Evolutionary conservation across 1,140 invertebrate genomes (phyloP).

Genomic region (Drosophila setifemur): DNA sequence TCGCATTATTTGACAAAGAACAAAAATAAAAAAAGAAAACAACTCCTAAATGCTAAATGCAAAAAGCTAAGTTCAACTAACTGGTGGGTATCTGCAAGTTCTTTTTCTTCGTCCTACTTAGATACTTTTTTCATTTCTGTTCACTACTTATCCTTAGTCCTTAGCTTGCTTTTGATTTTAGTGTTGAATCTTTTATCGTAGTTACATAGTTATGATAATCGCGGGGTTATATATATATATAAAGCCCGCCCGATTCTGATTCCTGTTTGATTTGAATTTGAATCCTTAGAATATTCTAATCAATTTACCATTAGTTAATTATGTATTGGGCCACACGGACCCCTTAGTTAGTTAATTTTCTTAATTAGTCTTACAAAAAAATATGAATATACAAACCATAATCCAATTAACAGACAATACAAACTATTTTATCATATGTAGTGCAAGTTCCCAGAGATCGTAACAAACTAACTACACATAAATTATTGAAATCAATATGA

Average conservation of each 20-base stretch:
- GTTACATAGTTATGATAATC: slow-evolving; percentile 16
- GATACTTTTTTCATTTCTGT: background rate
- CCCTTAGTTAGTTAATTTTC: slow-evolving; percentile 62
- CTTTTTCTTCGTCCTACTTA: slow-evolving; percentile 18
- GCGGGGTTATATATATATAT: no score
- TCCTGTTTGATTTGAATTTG: slow-evolving; percentile 24
- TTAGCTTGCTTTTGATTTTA: slow-evolving; percentile 35
- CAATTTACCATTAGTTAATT: slow-evolving; percentile 25
- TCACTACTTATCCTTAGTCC: no score
- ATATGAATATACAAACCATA: slow-evolving; percentile 46
- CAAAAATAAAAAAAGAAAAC: no score
- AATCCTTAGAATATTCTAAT: slow-evolving; percentile 14
- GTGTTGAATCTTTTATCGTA: slow-evolving; percentile 21
- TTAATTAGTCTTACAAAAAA: slow-evolving; percentile 62
- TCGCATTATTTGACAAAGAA: slow-evolving; percentile 17
- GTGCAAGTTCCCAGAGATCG: slow-evolving; percentile 22
- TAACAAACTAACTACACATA: slow-evolving; percentile 3
- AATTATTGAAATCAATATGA: slow-evolving; percentile 16
- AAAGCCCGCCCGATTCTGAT: slow-evolving; percentile 12
- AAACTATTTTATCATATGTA: slow-evolving; percentile 46
- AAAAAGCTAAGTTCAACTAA: slow-evolving; percentile 29
- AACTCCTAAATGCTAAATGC: slow-evolving; percentile 14
- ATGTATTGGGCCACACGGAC: slow-evolving; percentile 18
- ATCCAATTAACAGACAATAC: slow-evolving; percentile 75
- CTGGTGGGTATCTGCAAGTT: slow-evolving; percentile 72